Conservation (phyloP, 2,888 invertebrate genomes). For the Ectemnius cavifrons region DNA sequence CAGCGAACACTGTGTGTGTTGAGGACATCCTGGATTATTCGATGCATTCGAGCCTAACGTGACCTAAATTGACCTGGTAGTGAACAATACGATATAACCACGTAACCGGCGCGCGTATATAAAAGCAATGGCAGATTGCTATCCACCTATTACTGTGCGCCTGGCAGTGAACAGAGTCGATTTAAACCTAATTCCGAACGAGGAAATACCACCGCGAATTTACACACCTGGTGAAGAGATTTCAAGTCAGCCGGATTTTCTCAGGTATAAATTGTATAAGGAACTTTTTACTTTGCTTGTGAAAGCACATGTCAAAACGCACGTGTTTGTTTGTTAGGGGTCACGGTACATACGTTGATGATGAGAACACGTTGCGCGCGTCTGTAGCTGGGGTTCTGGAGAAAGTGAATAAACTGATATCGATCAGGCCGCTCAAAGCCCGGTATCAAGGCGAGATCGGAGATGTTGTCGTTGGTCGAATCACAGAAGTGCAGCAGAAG, state of each 20-base stretch:
- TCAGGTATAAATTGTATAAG: slow-evolving; percentile 81
- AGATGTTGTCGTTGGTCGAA: slow-evolving; percentile 96
- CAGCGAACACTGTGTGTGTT: too few species aligned
- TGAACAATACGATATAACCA: not conserved
- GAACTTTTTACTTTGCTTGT: not conserved
- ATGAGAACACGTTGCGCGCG: slow-evolving; percentile 89
- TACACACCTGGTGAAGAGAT: slow-evolving; percentile 94
- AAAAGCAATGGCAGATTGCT: slow-evolving; percentile 50
- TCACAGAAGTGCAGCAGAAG: slow-evolving; percentile 95
- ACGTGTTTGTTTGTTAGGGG: slow-evolving; percentile 83
- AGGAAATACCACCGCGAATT: slow-evolving; percentile 83
- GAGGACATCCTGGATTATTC: too few species aligned
- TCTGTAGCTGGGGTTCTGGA: slow-evolving; percentile 97
- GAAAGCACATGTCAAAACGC: not conserved
- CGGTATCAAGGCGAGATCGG: slow-evolving; percentile 96
- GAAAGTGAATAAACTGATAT: slow-evolving; percentile 96
- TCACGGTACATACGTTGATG: slow-evolving; percentile 95
- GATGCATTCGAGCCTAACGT: too few species aligned
- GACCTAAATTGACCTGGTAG: not conserved
- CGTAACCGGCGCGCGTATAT: not conserved
- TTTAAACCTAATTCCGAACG: slow-evolving; percentile 75
- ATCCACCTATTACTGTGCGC: slow-evolving; percentile 65
- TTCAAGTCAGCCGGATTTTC: slow-evolving; percentile 88
- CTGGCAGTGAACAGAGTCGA: slow-evolving; percentile 70
- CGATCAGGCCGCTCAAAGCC: slow-evolving; percentile 93